These are phyloP conservation scores for Phytoseiulus persimilis DNA, from an alignment of 2,888 invertebrate genomes.

Conservation along the genomic window DNA sequence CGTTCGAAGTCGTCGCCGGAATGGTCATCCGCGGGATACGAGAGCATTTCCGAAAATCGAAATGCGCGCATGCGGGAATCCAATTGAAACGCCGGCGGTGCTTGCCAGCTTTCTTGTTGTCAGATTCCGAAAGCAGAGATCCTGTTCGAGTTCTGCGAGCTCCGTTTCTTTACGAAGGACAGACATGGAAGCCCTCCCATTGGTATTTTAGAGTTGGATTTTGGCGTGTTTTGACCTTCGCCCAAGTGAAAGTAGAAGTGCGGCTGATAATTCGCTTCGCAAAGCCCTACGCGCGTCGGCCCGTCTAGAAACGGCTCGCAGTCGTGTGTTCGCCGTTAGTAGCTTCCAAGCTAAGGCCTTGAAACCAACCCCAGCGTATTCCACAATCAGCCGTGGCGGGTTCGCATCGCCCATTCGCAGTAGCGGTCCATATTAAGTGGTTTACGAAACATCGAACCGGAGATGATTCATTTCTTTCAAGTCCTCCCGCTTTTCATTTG, in stretches of 20 bases:
- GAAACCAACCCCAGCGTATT: neutral
- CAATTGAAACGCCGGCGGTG: too few species aligned
- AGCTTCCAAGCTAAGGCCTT: neutral
- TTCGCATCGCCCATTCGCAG: neutral
- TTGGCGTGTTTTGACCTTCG: neutral
- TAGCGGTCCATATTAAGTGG: neutral
- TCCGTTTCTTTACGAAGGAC: too few species aligned
- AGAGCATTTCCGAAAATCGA: neutral
- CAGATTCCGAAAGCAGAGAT: neutral
- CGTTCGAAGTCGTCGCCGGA: neutral
- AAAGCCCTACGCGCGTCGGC: neutral
- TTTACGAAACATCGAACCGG: neutral
- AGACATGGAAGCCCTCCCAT: neutral
- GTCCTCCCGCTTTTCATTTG: neutral
- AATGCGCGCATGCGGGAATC: too few species aligned
- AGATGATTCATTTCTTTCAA: neutral
- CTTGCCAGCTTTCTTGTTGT: too few species aligned
- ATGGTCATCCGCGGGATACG: neutral
- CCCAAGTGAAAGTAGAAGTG: neutral
- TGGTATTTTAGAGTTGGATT: neutral
- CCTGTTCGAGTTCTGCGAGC: too few species aligned
- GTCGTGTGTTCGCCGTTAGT: neutral
- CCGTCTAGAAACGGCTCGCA: neutral
- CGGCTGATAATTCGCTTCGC: neutral
- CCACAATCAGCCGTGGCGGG: neutral